Base-by-base conservation (phyloP, 1,140 invertebrate species). In the Macrobrachium rosenbergii region DNA sequence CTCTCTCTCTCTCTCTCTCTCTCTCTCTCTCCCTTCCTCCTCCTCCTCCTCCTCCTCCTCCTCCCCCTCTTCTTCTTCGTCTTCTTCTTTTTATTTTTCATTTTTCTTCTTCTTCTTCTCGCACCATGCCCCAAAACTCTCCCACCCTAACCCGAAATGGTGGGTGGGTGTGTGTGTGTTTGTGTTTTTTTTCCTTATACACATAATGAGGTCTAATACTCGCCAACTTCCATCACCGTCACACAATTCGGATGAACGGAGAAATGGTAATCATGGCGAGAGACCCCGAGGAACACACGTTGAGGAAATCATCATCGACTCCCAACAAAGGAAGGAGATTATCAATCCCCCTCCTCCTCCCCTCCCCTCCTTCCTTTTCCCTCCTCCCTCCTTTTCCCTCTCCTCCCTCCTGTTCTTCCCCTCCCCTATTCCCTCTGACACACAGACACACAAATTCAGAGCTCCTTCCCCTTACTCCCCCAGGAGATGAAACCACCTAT, bases 361-460 rank as follows among this genome's bases (percentile, higher is more conserved):
- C 5, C 5, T 52, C 45, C 12, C 2, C 52, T 52, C 12, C 2
- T 0, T 12, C 52, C 52, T 12, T 10, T 12, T 5, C 52, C 52
- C 52, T 52, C 52, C 52, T 52, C 72, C 16, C 72, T 37, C 72
- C 16, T 2, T 37, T 19, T 37, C 72, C 16, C 72, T 10, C 72
- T 14, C 72, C 69, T 37, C 69, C 28, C 69, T 16, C 69, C 14
- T 23, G 6, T 23, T 17, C 72, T 45, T 23, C 19, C 28, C 19
- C 72, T 45, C 72, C 19, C 72, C 17, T 21, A 23, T 21, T 43
- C 72, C 17, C 19, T 43, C 72, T 43, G 19, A 23, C 72, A 23
- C 72, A 23, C 72, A 75, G 16, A 75, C 72, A 75, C 72, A 75
- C 72, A 75, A 28, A 75, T 17, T 17, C n/a, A 23, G 12, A 16